Conservation (phyloP, 1,140 invertebrate genomes). For the Magallana ariakensis region DNA sequence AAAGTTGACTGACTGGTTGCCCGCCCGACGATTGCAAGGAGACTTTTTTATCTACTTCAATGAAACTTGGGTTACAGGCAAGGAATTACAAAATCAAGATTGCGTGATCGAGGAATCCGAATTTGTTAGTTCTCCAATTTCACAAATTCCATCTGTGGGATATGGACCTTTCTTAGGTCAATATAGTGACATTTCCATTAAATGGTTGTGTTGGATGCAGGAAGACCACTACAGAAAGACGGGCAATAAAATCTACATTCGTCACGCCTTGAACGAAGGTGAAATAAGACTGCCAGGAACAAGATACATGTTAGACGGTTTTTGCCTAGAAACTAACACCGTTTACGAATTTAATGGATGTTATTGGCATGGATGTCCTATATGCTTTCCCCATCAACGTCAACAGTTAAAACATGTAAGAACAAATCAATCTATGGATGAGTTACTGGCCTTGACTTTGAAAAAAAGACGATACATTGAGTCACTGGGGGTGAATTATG, state of each 20-base stretch:
- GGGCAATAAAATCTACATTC: slow-evolving; percentile 12
- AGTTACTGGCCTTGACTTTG: slow-evolving; percentile 19
- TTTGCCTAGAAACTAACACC: slow-evolving; percentile 45
- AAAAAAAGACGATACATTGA: slow-evolving; percentile 37
- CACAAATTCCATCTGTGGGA: slow-evolving; percentile 44
- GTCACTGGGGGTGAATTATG: slow-evolving; percentile 25
- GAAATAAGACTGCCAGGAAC: slow-evolving; percentile 42
- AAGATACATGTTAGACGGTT: slow-evolving; percentile 56
- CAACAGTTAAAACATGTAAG: background rate
- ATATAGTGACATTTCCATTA: slow-evolving; percentile 41
- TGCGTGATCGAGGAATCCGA: slow-evolving; percentile 32
- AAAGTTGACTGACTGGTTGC: slow-evolving; percentile 27
- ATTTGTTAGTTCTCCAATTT: slow-evolving; percentile 45
- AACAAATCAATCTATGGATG: slow-evolving; percentile 31
- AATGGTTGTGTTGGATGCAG: slow-evolving; percentile 53
- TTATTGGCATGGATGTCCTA: slow-evolving; percentile 62
- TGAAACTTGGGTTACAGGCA: background rate
- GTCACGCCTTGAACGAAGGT: slow-evolving; percentile 57
- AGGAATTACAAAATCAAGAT: slow-evolving; percentile 36
- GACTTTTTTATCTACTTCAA: slow-evolving; percentile 16
- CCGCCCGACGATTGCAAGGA: slow-evolving; percentile 40
- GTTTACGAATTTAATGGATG: slow-evolving; percentile 63
- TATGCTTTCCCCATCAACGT: slow-evolving; percentile 45
- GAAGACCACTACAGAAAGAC: slow-evolving; percentile 9
- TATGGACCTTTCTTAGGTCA: slow-evolving; percentile 40